Evolutionary conservation across 2,888 invertebrate genomes (phyloP).

Genomic region (Netelia virgata): DNA sequence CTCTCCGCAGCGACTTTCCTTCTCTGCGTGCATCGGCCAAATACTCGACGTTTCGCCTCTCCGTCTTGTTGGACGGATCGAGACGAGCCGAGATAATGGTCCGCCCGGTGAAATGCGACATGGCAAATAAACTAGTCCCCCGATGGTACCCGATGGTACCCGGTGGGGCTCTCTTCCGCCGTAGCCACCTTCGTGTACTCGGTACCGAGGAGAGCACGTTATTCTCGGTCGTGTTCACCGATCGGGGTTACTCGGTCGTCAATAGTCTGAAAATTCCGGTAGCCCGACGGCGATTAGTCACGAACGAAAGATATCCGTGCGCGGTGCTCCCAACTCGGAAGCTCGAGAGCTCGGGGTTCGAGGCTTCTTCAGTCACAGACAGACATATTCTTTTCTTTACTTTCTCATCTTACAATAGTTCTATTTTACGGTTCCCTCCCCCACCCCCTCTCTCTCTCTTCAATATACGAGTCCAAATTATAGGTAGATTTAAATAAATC

Average conservation of each 20-base stretch:
- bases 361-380: neutral
- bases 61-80: neutral
- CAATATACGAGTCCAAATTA: too few relatives aligned
- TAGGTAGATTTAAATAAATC: too few relatives aligned
- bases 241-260: constrained; percentile 82
- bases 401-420: constrained; percentile 19
- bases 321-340: neutral
- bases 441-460: too few relatives aligned
- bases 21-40: neutral
- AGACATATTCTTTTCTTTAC: constrained; percentile 4
- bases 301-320: constrained; percentile 63
- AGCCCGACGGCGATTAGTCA: constrained; percentile 79
- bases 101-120: neutral
- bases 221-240: constrained; percentile 48
- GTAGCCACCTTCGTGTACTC: neutral
- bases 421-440: too few relatives aligned
- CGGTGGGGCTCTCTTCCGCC: neutral
- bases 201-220: neutral
- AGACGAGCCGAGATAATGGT: constrained; percentile 5
- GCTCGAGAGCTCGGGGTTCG: neutral
- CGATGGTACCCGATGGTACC: neutral
- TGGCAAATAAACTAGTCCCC: neutral
- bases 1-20: constrained; percentile 6
- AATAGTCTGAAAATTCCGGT: constrained; percentile 77
- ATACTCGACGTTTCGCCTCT: neutral